Evolutionary conservation across 2,797 vertebrate genomes (phyloP), one percentile per base, ranked within the genome.

Genomic region (Zalophus californianus): DNA sequence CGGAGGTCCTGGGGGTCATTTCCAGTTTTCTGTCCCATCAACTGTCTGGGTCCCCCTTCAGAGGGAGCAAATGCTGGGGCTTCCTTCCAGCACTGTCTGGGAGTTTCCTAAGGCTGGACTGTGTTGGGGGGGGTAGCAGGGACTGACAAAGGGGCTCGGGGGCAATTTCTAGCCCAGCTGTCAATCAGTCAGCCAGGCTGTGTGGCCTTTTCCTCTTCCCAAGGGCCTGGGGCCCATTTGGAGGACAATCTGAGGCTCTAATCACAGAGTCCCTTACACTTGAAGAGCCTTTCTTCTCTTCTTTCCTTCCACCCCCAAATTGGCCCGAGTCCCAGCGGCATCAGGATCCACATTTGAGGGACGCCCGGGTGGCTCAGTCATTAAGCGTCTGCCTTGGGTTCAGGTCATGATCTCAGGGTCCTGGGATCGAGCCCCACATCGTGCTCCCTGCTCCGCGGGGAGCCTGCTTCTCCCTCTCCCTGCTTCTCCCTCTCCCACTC

Each of bases 301-400:
- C 41, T 70, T 56, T 18, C 44, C 73, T 60, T 52, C 70, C 15
- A 21, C n/a, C 83, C 56, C 54, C 4, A 0, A 4, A 16, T 54
- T 50, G 58, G 50, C 29, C 15, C 0, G 4, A 88, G 70, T 1
- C 7, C 29, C 48, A 0, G 20, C 23, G 52, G 20, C 18, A 23
- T 10, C 23, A 0, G 1, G 20, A 41, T 27, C 70, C 72, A 38
- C 3, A 18, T 18, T n/a, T 27, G 87, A 52, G 44, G 44, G 44
- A 44, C 44, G 2, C 44, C 44, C 44, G 44, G 7, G 44, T 44
- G 44, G 44, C 44, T 44, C 44, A 44, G 44, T 44, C 44, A 7
- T 44, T 44, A 44, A 8, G 7, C 44, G 44, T 44, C 44, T 44
- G 44, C 44, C 44, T 44, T 44, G 7, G 44, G 44, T 7, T 44